phyloP scores from a whole-genome alignment of 2,888 invertebrate species.

The Pollenia angustigena region DNA sequence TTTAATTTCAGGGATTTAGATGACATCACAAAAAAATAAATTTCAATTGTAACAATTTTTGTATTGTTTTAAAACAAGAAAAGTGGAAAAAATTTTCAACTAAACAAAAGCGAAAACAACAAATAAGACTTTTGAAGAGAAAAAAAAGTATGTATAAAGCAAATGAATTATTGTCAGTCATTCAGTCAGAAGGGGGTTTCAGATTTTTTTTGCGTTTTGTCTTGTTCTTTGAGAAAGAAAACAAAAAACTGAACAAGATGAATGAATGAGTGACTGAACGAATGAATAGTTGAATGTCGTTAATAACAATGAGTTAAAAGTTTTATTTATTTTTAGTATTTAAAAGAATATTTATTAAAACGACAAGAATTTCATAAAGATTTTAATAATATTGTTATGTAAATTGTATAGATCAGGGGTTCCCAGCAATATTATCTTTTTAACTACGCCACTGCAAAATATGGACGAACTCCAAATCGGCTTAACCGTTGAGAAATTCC shows the following conservation, averaged over 20 bases:
- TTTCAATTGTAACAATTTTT: slow-evolving; percentile 72
- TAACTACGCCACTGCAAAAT: no score
- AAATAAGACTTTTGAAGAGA: slow-evolving; percentile 4
- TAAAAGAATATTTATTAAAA: slow-evolving; percentile 3
- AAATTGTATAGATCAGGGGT: not conserved
- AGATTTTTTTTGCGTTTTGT: slow-evolving; percentile 6
- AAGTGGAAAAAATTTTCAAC: slow-evolving; percentile 11
- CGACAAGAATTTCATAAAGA: not conserved
- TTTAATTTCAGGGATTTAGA: slow-evolving; percentile 74
- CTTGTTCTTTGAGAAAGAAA: not conserved
- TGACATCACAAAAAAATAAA: slow-evolving; percentile 64
- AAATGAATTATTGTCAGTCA: slow-evolving; percentile 42
- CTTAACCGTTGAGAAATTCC: no score
- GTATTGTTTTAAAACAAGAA: slow-evolving; percentile 60
- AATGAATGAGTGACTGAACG: not conserved
- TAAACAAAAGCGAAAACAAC: slow-evolving; percentile 54
- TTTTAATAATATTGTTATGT: not conserved
- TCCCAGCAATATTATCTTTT: no score
- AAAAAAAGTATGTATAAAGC: not conserved
- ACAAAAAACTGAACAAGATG: not conserved
- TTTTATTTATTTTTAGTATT: slow-evolving; percentile 24
- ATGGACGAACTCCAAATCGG: no score
- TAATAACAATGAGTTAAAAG: not conserved
- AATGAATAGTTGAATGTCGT: slow-evolving; percentile 15
- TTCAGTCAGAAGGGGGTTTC: slow-evolving; percentile 20